phyloP scores from a whole-genome alignment of 2,888 invertebrate species.

The Quadroppia sp. region DNA sequence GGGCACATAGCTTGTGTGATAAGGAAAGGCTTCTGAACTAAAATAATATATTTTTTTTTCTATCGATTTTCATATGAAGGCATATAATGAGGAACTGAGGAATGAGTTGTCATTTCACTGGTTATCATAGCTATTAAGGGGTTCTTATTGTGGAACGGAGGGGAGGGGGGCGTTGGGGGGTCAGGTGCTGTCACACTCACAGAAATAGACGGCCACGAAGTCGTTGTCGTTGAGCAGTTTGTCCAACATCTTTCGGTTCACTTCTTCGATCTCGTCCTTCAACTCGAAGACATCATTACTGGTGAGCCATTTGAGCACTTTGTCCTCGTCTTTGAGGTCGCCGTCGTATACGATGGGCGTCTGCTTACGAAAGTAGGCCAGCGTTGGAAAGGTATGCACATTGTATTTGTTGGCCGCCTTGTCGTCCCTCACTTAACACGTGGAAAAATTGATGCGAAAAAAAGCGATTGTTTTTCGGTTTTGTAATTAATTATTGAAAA shows the following conservation, averaged over 20 bases:
- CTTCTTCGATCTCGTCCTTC: slow-evolving; percentile 94
- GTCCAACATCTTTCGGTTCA: slow-evolving; percentile 92
- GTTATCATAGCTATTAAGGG: no score
- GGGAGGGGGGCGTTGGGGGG: neutral
- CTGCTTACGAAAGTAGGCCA: slow-evolving; percentile 79
- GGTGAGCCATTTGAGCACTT: slow-evolving; percentile 79
- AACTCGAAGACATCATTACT: slow-evolving; percentile 92
- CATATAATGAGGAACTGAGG: no score
- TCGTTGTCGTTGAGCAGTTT: slow-evolving; percentile 91
- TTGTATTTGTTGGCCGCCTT: slow-evolving; percentile 77
- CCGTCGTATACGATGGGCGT: slow-evolving; percentile 83
- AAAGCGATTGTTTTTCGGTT: neutral
- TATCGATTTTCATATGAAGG: no score
- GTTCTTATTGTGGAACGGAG: no score
- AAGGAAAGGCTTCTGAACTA: no score
- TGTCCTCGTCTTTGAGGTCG: slow-evolving; percentile 78
- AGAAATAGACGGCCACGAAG: slow-evolving; percentile 90
- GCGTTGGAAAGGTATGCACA: slow-evolving; percentile 74
- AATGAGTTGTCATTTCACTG: no score
- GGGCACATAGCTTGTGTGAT: no score
- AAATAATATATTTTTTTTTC: no score
- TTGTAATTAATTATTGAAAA: neutral
- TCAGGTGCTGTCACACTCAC: slow-evolving; percentile 60
- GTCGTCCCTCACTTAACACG: slow-evolving; percentile 63
- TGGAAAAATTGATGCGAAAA: neutral